phyloP scores from a whole-genome alignment of 2,888 invertebrate genomes.

The Nomada flava region DNA sequence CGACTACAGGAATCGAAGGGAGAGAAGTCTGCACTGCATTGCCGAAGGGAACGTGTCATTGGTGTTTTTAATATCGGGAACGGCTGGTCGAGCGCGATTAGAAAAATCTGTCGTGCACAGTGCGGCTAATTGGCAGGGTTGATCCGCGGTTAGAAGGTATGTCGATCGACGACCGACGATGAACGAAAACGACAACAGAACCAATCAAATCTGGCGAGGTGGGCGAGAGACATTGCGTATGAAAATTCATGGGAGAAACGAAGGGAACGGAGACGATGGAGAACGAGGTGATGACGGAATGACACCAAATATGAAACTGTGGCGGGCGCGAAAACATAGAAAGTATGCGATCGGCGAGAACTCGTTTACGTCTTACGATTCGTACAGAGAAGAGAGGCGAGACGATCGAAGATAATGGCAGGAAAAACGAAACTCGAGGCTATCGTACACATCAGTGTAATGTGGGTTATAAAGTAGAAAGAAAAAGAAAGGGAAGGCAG shows the following conservation, averaged over 20 bases:
- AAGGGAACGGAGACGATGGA: background rate
- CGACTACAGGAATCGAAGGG: background rate
- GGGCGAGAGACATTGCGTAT: background rate
- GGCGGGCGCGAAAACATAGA: conserved; percentile 9
- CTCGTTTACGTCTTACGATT: conserved; percentile 52
- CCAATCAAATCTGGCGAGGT: background rate
- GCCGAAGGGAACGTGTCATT: background rate
- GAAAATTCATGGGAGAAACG: background rate
- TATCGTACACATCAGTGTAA: too few relatives aligned
- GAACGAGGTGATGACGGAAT: conserved; percentile 64
- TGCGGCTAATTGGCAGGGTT: background rate
- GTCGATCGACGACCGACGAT: conserved; percentile 6
- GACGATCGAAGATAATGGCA: conserved; percentile 15
- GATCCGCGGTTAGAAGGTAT: background rate
- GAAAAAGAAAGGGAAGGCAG: background rate
- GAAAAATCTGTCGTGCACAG: background rate
- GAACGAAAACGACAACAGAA: background rate
- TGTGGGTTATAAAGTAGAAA: background rate
- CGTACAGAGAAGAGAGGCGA: conserved; percentile 11
- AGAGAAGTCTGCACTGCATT: background rate
- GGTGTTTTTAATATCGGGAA: background rate
- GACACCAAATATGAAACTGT: conserved; percentile 44
- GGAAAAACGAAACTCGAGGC: background rate
- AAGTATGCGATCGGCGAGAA: conserved; percentile 12
- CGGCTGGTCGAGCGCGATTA: background rate